Conservation (phyloP, 2,888 invertebrate species). For the Trachelus stipa region DNA sequence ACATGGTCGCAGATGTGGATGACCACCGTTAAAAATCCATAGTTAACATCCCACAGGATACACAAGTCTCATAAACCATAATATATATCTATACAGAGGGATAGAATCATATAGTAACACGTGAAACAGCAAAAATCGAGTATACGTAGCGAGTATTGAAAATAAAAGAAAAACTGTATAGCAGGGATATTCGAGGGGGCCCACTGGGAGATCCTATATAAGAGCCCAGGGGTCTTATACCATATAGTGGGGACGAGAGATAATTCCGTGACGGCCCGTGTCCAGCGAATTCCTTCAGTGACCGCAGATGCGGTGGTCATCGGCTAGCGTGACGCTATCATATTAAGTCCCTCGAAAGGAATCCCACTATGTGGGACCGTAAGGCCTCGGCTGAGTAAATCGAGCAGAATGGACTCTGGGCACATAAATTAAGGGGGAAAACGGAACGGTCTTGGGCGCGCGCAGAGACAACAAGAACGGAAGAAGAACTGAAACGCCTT, state of each 20-base stretch:
- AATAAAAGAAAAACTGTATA: background rate
- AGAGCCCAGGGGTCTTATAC: background rate
- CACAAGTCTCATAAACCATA: background rate
- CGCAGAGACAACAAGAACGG: background rate
- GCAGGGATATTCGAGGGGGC: conserved; percentile 19
- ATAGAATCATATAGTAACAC: background rate
- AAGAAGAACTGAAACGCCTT: background rate
- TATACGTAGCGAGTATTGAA: background rate
- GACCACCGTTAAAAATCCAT: conserved; percentile 31
- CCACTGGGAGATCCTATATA: conserved; percentile 25
- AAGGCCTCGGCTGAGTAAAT: conserved; percentile 3
- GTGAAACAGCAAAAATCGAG: background rate
- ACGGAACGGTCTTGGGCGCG: background rate
- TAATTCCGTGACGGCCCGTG: conserved; percentile 9
- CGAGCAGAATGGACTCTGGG: conserved; percentile 5
- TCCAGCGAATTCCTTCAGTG: conserved; percentile 2
- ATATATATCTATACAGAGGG: background rate
- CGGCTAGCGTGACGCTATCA: conserved; percentile 42
- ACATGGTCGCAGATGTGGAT: conserved; percentile 41
- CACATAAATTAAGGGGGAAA: conserved; percentile 10
- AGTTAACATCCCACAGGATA: conserved; percentile 4
- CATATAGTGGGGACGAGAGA: background rate
- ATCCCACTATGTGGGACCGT: background rate
- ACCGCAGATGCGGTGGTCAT: conserved; percentile 37
- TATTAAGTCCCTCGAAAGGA: conserved; percentile 19